These are phyloP conservation scores for Drosophila aldrichi DNA, from an alignment of 2,888 invertebrate species.

Conservation along the genomic window DNA sequence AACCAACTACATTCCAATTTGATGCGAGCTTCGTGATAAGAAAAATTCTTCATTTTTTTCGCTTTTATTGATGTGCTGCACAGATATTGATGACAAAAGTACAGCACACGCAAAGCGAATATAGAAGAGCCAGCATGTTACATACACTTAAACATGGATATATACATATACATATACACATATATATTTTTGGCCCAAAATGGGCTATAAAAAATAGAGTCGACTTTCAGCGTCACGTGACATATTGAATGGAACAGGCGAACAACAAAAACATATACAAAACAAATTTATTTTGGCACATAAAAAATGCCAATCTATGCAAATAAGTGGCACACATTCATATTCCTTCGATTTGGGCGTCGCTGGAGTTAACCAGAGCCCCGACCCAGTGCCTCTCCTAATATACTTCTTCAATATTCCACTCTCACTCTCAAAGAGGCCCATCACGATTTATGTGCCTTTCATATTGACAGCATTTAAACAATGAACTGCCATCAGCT, in stretches of 20 bases:
- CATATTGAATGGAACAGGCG: slow-evolving; percentile 42
- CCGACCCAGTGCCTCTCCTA: slow-evolving; percentile 1
- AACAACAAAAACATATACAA: slow-evolving; percentile 14
- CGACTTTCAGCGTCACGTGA: slow-evolving; percentile 71
- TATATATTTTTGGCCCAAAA: slow-evolving; percentile 7
- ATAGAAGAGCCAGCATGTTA: slow-evolving; percentile 10
- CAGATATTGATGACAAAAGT: slow-evolving; percentile 60
- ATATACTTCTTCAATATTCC: slow-evolving; percentile 14
- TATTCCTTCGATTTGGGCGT: slow-evolving; percentile 23
- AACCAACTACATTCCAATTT: slow-evolving; percentile 61
- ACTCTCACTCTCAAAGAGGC: slow-evolving; percentile 1
- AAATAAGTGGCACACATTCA: slow-evolving; percentile 72
- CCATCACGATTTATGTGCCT: slow-evolving; percentile 63
- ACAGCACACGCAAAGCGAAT: slow-evolving; percentile 27
- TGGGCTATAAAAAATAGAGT: slow-evolving; percentile 45
- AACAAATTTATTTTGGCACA: slow-evolving; percentile 62
- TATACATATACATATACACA: slow-evolving; percentile 1
- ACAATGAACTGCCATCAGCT: slow-evolving; percentile 68
- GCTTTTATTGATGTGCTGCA: slow-evolving; percentile 61
- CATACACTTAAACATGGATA: slow-evolving; percentile 1
- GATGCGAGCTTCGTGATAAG: slow-evolving; percentile 43
- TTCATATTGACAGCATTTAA: slow-evolving; percentile 72
- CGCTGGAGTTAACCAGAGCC: not conserved
- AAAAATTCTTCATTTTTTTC: slow-evolving; percentile 19
- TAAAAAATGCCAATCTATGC: slow-evolving; percentile 73